Evolutionary conservation across 2,888 invertebrate genomes (phyloP).

Genomic region (Drosophila acutilabella): DNA sequence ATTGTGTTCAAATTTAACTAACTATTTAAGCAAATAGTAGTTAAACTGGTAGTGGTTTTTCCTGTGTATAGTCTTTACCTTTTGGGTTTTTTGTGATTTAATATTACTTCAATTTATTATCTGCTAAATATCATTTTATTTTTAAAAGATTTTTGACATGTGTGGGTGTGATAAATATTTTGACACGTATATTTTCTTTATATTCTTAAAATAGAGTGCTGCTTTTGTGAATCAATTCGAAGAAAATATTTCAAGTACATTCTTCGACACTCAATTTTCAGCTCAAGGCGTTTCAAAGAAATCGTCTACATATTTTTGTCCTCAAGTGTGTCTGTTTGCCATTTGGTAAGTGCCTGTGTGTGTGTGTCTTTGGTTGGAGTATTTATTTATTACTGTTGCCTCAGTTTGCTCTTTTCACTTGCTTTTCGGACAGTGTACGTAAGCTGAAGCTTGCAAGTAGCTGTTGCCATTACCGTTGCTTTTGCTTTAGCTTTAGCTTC

Average conservation of each 20-base stretch:
- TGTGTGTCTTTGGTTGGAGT: slow-evolving; percentile 11
- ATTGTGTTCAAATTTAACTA: background rate
- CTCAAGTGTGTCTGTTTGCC: background rate
- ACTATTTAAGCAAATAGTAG: background rate
- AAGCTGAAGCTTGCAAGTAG: slow-evolving; percentile 54
- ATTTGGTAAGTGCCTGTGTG: background rate
- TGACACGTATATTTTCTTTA: background rate
- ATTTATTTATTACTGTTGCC: slow-evolving; percentile 17
- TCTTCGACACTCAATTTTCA: background rate
- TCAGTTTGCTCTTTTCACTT: slow-evolving; percentile 11
- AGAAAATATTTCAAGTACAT: background rate
- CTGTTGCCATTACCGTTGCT: slow-evolving; percentile 52
- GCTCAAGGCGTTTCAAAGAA: background rate
- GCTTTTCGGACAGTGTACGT: slow-evolving; percentile 53
- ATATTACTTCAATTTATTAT: no score
- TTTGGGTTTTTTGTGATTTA: background rate
- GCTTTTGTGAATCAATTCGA: background rate
- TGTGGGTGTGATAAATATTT: background rate
- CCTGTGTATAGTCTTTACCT: background rate
- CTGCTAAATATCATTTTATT: no score
- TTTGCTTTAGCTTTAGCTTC: slow-evolving; percentile 25
- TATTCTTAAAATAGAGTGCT: background rate
- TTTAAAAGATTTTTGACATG: background rate
- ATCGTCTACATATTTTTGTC: background rate
- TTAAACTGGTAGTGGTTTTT: background rate